phyloP scores from a whole-genome alignment of 2,797 vertebrate species.

The Lateolabrax maculatus region DNA sequence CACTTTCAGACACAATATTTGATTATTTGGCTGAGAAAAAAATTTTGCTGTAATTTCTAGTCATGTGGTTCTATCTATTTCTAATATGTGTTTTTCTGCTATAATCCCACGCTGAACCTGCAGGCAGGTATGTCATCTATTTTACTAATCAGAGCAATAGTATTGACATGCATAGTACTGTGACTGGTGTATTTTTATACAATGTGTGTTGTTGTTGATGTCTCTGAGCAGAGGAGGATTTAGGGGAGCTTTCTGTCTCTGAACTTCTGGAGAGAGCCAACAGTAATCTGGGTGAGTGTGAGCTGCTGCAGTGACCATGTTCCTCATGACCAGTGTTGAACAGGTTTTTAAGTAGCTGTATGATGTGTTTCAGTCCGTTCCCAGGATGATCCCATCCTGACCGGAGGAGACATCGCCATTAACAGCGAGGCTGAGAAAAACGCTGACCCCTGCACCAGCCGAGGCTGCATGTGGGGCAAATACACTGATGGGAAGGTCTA shows the following conservation, averaged over 20 bases:
- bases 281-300: slow-evolving; percentile 66
- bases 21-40: neutral
- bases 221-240: slow-evolving; percentile 51
- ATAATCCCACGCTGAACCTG: neutral
- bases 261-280: slow-evolving; percentile 80
- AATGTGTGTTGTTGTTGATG: slow-evolving; percentile 20
- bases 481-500: slow-evolving; percentile 78
- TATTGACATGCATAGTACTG: neutral
- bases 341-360: neutral
- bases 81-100: slow-evolving; percentile 1
- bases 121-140: slow-evolving; percentile 53
- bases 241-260: slow-evolving; percentile 73
- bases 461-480: slow-evolving; percentile 77
- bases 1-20: neutral
- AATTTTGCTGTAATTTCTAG: neutral
- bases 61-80: neutral
- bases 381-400: slow-evolving; percentile 64
- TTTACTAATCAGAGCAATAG: neutral
- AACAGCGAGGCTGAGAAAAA: slow-evolving; percentile 70
- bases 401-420: slow-evolving; percentile 75
- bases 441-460: slow-evolving; percentile 78
- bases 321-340: neutral
- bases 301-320: neutral
- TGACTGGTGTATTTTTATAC: no score
- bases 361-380: slow-evolving; percentile 67